Base-by-base conservation (phyloP, 1,140 invertebrate genomes). In the Drosophila nigrodunni region DNA sequence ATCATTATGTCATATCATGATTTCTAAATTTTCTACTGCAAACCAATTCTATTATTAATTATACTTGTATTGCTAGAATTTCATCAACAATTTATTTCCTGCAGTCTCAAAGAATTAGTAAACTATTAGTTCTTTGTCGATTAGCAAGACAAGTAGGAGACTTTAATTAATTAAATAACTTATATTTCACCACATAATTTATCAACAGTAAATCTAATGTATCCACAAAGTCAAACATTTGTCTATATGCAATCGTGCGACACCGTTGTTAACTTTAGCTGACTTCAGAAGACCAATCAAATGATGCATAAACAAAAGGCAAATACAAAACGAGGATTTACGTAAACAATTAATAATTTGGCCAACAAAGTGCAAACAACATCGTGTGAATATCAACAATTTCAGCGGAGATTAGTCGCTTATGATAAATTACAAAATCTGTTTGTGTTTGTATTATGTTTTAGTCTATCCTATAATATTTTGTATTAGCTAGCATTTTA, bases 21-120 rank as follows among this genome's bases (percentile, higher is more conserved):
- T 69, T 87, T 82, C 64, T 73, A 64, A 87, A 64, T 87, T 86
- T 86, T 86, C 72, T 65, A 77, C 79, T 77, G 55, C 76, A 88
- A 68, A 64, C 65, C 52, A 65, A 74, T 87, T 74, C 68, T 60
- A 55, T 86, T 73, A 79, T 87, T 82, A 86, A 86, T 87, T 79
- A 87, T 82, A 60, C 68, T 52, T 61, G 34, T 58, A 35, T 47
- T 39, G 11, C 50, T 35, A 44, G 41, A 71, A 55, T 15, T 41
- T 52, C 46, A 25, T 47, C 47, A 35, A 47, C 54, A 37, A 64
- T 74, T 77, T 58, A 69, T 49, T 25, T 59, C 25, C 70, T 67
- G 54, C 18, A 39, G 18, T 34, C n/a, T 18, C 46, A 47, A 11
- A 18, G 41, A 65, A 39, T 58, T 58, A 44, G 55, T 44, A 8